Evolutionary conservation across 1,140 invertebrate genomes (phyloP), one percentile per base, ranked within the genome.

Genomic region (Polypedilum pembai): DNA sequence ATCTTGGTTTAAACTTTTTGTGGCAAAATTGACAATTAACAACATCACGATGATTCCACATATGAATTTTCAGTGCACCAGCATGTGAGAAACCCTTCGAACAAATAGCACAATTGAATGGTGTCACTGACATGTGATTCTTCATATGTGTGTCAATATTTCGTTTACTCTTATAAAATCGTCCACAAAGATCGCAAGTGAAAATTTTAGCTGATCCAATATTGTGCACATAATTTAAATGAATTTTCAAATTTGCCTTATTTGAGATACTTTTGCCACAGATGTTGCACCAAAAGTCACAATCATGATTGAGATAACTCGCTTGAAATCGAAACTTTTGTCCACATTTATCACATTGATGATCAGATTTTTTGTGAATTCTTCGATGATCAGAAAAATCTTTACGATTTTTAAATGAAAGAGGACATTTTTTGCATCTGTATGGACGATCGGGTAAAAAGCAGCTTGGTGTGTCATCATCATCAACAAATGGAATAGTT

Each of bases 91-190:
- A 56, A n/a, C 45, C 45, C 15, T 56, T 56, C 12, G 10, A 4
- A n/a, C 45, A 56, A 56, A 56, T 56, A 1, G 45, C 45, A 15
- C 45, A 56, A 0, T 12, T 56, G 10, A 56, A 56, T 56, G 45
- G 45, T 15, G 45, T 56, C 45, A n/a, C 12, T 56, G 12, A 12
- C 45, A 56, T 56, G 45, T 56, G 45, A 3, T 56, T 56, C 12
- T 56, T 56, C 45, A 56, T 56, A 56, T 56, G 45, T 56, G 45
- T 56, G 45, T 56, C 45, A 56, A 56, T 56, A n/a, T 56, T 56
- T 8, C 45, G 8, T 56, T 56, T 56, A 15, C 45, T 56, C 45
- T 56, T 56, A n/a, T 56, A 56, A 56, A n/a, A n/a, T 56, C 12
- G 12, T 4, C 45, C 45, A 56, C 45, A 56, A 4, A 56, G n/a